These are phyloP conservation scores for Triplophysa siluroides DNA, from an alignment of 2,113 vertebrate genomes.

Conservation along the genomic window DNA sequence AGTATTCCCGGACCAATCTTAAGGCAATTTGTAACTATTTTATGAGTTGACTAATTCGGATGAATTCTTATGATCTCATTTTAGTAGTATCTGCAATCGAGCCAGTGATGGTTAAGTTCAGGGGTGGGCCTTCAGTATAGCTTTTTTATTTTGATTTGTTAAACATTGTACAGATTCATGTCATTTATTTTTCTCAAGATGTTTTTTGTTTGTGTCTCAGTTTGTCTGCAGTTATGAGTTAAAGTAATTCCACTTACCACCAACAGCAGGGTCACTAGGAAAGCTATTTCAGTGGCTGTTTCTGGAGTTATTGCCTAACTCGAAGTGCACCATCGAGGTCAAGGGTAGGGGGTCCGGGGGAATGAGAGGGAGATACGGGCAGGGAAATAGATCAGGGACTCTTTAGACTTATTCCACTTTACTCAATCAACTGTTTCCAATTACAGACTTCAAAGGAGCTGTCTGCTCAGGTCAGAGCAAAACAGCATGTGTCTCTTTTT, in stretches of 20 bases:
- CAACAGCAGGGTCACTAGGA: conserved; percentile 43
- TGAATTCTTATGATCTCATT: no score
- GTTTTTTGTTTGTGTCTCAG: not conserved
- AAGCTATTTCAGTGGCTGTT: conserved; percentile 55
- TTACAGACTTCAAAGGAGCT: conserved; percentile 54
- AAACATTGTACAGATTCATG: no score
- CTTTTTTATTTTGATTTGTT: no score
- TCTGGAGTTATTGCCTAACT: conserved; percentile 53
- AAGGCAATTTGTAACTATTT: no score
- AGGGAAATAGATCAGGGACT: conserved; percentile 20
- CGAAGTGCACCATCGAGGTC: conserved; percentile 47
- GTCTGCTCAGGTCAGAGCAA: conserved; percentile 20
- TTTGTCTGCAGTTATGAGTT: not conserved
- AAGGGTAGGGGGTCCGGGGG: conserved; percentile 32
- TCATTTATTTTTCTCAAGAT: not conserved
- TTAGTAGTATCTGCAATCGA: no score
- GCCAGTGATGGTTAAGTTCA: no score
- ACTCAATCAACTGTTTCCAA: conserved; percentile 54
- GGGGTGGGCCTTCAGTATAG: no score
- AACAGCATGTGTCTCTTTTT: conserved; percentile 8
- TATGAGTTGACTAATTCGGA: no score
- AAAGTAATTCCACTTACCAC: conserved; percentile 62
- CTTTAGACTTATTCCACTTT: conserved; percentile 31
- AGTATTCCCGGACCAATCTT: no score
- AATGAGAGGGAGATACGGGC: conserved; percentile 8